Evolutionary conservation across 2,113 vertebrate species (phyloP), one percentile per base, ranked within the genome.

Genomic region (Megaceryle torquata): DNA sequence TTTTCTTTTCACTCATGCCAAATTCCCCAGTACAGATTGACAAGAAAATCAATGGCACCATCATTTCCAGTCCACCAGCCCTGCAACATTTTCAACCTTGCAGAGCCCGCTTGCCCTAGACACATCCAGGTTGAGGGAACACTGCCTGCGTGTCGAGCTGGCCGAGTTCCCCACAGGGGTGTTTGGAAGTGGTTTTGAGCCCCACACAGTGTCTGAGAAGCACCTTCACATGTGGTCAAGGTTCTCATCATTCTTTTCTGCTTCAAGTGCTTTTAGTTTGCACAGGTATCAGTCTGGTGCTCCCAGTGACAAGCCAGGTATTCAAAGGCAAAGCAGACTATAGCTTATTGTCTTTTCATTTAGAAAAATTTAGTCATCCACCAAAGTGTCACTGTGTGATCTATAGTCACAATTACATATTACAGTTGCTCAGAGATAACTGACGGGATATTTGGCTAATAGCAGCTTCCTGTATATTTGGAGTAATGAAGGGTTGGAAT

Each of bases 151-250:
- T 12, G 41, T 35, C 61, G 54, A 65, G 29, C 15, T 56, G 72
- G n/a, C 39, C 0, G 0, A 46, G 20, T 31, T 69, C 65, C 48
- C 48, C 1, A 1, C 29, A 19, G 1, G 17, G 48, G 14, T 46
- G 17, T 79, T 18, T 67, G 22, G 8, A 94, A 78, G 60, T 54
- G 39, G n/a, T 57, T 91, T 64, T 59, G 69, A 86, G 51, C 31
- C 9, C 46, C 17, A 9, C 0, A 0, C 33, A 20, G 19, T 2
- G 1, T 46, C 44, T 59, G 39, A 64, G 33, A 8, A 68, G 51
- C 37, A 60, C 35, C 59, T 86, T 82, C 78, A 77, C 59, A 61
- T 80, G 54, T 15, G 44, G 70, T 80, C 75, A 74, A 44, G 69
- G 67, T 31, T 77, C 53, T 86, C 65, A 18, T n/a, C 0, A 1